Evolutionary conservation across 2,888 invertebrate genomes (phyloP), one percentile per base, ranked within the genome.

Genomic region (Lasioglossum zephyrum): DNA sequence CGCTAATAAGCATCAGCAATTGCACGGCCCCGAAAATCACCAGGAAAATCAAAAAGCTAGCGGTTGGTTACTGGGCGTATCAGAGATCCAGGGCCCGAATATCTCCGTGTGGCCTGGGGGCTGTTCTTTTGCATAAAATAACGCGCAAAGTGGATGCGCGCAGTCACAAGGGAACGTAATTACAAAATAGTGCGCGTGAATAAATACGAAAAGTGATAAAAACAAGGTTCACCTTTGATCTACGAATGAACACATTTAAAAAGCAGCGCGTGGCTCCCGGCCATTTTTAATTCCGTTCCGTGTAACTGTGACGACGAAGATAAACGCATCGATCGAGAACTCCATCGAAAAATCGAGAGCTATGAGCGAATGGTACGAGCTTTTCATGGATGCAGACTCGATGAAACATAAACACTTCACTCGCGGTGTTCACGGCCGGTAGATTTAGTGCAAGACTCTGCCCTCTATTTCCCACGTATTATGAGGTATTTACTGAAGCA

Each of bases 161-260:
- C 0, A 39, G 39, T 69, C 31, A 69, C 18, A 9, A 4, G 39
- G 4, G 69, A 69, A 22, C 39, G 69, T 39, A 22, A 69, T 69
- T 69, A 39, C 36, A 69, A 69, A 69, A 11, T 39, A 39, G 69
- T 69, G 69, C 69, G 11, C 36, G 22, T 22, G 69, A 69, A 69
- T 69, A 69, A 69, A 69, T 69, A 69, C 39, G 69, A 69, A 69
- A 22, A 22, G 39, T 39, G 39, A 69, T 69, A 4, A 39, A 69
- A 39, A 69, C 36, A 3, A 18, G 22, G 22, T 26, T 36, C 69
- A 4, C 9, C 36, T 39, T 69, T 69, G 39, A 22, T 69, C 39
- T 69, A 18, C n/a, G 11, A 41, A n/a, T 18, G 36, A 22, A 18
- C 4, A 18, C 1, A 69, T 39, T 69, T 39, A 69, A 69, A 69